Evolutionary conservation across 2,113 vertebrate genomes (phyloP).

Genomic region (Raja brachyura): DNA sequence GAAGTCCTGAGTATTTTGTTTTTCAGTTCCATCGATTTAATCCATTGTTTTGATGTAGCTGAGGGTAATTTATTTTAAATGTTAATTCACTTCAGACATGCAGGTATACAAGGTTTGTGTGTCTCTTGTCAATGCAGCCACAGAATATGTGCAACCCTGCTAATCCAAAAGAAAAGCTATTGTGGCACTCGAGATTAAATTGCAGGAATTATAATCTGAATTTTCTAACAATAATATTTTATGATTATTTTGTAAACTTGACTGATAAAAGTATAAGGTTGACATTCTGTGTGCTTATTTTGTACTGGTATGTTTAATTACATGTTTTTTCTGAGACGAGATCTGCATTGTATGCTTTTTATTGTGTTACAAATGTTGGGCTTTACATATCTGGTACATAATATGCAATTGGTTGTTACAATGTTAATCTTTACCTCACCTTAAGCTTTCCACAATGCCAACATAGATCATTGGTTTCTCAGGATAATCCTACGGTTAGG

Average conservation of each 20-base stretch:
- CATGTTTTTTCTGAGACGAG: neutral
- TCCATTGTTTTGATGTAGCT: too few relatives aligned
- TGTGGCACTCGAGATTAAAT: neutral
- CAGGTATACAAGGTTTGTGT: too few relatives aligned
- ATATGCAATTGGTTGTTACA: neutral
- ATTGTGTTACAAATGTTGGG: neutral
- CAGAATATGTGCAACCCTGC: too few relatives aligned
- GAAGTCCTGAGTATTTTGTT: too few relatives aligned
- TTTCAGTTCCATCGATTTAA: too few relatives aligned
- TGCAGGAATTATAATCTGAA: neutral
- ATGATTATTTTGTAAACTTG: neutral
- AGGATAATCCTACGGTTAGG: neutral
- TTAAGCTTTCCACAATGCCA: too few relatives aligned
- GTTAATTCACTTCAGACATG: too few relatives aligned
- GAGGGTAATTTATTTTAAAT: too few relatives aligned
- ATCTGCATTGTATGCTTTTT: neutral
- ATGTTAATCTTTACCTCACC: neutral
- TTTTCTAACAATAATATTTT: neutral
- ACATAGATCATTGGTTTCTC: neutral
- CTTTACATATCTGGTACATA: neutral
- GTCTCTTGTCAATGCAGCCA: too few relatives aligned
- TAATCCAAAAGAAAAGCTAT: neutral
- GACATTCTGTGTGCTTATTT: neutral
- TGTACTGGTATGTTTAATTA: neutral
- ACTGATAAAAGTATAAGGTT: neutral